phyloP scores from a whole-genome alignment of 2,113 vertebrate species.

The Mandrillus leucophaeus region DNA sequence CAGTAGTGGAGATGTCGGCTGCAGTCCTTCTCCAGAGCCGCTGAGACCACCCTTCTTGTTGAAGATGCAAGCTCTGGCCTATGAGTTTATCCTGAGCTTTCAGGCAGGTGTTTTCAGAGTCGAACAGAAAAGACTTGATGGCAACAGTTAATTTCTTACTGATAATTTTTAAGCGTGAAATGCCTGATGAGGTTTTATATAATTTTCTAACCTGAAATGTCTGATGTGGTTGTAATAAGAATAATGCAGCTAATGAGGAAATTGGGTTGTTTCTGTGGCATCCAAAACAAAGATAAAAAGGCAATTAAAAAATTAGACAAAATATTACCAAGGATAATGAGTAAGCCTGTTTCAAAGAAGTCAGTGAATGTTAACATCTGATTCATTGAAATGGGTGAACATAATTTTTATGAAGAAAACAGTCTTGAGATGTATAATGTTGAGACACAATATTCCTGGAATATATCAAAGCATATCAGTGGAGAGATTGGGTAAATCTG shows the following conservation, averaged over 20 bases:
- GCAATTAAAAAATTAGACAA: background rate
- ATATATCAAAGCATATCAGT: background rate
- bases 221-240: background rate
- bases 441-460: background rate
- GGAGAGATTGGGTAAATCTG: background rate
- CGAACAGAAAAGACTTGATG: background rate
- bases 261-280: background rate
- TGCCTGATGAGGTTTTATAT: background rate
- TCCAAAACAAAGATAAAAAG: conserved; percentile 27
- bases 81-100: background rate
- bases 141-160: background rate
- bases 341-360: background rate
- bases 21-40: background rate
- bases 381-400: background rate
- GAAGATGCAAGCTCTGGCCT: background rate
- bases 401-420: background rate
- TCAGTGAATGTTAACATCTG: background rate
- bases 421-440: too few relatives aligned
- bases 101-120: background rate
- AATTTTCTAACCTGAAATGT: background rate
- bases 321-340: background rate
- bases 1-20: background rate
- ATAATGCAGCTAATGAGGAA: background rate
- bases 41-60: background rate
- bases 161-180: background rate